Evolutionary conservation across 1,140 invertebrate species (phyloP).

Genomic region (Drosophila insularis): DNA sequence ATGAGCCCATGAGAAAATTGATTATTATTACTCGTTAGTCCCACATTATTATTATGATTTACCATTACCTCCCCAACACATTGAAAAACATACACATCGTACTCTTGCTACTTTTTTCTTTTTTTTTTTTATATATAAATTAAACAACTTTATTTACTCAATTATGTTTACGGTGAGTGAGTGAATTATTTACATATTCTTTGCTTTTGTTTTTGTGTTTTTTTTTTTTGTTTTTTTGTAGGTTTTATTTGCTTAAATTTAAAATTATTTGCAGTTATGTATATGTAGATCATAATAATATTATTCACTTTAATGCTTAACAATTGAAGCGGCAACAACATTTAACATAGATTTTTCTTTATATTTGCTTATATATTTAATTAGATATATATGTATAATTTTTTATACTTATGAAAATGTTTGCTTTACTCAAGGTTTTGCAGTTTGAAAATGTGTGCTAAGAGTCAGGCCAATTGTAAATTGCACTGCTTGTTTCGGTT

Average conservation of each 20-base stretch:
- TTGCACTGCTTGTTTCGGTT: neutral
- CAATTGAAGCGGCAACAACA: conserved; percentile 77
- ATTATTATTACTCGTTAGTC: conserved; percentile 56
- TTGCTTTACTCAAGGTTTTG: conserved; percentile 4
- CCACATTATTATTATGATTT: conserved; percentile 29
- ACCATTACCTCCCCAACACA: neutral
- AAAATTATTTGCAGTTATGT: conserved; percentile 58
- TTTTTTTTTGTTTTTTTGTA: conserved; percentile 5
- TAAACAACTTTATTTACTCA: conserved; percentile 81
- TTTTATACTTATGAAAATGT: conserved; percentile 45
- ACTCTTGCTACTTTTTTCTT: neutral
- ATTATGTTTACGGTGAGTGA: conserved; percentile 55
- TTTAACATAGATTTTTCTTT: conserved; percentile 70
- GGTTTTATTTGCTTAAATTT: conserved; percentile 54
- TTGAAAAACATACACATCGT: neutral
- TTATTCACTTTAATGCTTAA: conserved; percentile 73
- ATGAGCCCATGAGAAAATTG: conserved; percentile 52
- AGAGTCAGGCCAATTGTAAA: neutral
- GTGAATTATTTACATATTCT: conserved; percentile 64
- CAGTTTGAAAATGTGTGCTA: conserved; percentile 8
- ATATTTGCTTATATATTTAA: conserved; percentile 25
- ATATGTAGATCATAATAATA: conserved; percentile 40
- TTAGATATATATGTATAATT: conserved; percentile 8
- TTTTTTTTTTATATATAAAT: conserved; percentile 68
- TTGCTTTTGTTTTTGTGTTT: conserved; percentile 25